phyloP scores from a whole-genome alignment of 2,797 vertebrate species.

The Tolypeutes matacus region DNA sequence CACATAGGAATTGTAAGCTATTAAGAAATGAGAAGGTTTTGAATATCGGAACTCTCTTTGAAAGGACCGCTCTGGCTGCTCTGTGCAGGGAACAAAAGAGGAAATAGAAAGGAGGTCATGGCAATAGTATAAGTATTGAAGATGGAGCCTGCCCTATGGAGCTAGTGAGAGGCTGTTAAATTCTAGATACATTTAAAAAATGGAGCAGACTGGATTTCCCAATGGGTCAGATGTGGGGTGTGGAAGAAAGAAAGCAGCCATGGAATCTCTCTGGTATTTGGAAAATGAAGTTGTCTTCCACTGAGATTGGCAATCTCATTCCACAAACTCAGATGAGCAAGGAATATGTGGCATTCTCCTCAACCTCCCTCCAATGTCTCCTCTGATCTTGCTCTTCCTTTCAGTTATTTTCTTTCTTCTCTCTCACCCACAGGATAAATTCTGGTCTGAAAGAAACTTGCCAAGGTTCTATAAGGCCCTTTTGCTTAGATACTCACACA shows the following conservation, averaged over 20 bases:
- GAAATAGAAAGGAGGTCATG: neutral
- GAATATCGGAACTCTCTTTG: neutral
- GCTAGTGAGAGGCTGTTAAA: neutral
- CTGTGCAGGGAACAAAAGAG: neutral
- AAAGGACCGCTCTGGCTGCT: neutral
- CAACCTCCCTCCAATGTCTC: too few relatives aligned
- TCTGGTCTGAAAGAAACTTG: neutral
- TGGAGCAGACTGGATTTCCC: neutral
- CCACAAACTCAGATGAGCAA: neutral
- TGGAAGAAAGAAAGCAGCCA: neutral
- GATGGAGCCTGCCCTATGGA: neutral
- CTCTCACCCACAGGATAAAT: neutral
- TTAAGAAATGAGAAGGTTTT: too few relatives aligned
- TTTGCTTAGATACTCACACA: neutral
- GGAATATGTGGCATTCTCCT: neutral
- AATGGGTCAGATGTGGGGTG: neutral
- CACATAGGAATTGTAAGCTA: accelerated
- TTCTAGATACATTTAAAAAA: neutral
- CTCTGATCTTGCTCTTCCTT: neutral
- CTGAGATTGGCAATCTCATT: neutral
- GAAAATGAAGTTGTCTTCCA: neutral
- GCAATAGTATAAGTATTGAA: too few relatives aligned
- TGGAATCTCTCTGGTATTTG: neutral
- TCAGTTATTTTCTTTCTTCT: neutral
- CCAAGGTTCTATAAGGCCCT: neutral